A percentile compares a stretch with the other conserved stretches of the same genome.
Conservation (phyloP, 2,113 vertebrate species). For the Casuarius casuarius region DNA sequence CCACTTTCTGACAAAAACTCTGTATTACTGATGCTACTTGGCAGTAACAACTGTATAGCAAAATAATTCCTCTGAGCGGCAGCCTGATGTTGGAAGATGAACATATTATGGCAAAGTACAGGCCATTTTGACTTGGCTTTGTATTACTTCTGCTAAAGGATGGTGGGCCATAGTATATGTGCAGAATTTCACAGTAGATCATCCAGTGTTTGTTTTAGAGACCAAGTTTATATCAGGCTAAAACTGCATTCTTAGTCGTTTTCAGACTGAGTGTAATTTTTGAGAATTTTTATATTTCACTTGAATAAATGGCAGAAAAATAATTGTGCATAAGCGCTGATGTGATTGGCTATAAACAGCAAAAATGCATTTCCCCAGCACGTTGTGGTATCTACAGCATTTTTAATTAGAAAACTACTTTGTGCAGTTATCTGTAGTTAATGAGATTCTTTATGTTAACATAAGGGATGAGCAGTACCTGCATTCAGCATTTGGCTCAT, state of each 20-base stretch:
- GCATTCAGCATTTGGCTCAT: neutral
- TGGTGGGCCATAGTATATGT: accelerated
- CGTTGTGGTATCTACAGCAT: neutral
- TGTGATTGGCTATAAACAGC: neutral
- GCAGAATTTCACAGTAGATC: neutral
- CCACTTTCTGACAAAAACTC: neutral
- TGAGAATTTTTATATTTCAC: neutral
- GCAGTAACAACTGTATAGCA: neutral
- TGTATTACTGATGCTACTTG: neutral
- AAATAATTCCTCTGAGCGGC: neutral
- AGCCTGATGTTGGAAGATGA: neutral
- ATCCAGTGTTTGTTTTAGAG: neutral
- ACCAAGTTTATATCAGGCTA: neutral
- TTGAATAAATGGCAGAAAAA: neutral
- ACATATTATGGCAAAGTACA: neutral
- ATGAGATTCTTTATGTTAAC: neutral
- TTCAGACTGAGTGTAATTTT: neutral
- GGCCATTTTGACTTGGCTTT: neutral
- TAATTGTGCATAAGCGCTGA: neutral
- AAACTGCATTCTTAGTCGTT: neutral
- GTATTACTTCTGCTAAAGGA: neutral
- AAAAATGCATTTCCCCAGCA: neutral
- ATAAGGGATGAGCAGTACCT: neutral
- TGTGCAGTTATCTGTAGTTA: neutral
- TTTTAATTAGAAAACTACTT: neutral